These are phyloP conservation scores for Planiliza haematocheilus DNA, from an alignment of 2,113 vertebrate genomes.

Conservation along the genomic window DNA sequence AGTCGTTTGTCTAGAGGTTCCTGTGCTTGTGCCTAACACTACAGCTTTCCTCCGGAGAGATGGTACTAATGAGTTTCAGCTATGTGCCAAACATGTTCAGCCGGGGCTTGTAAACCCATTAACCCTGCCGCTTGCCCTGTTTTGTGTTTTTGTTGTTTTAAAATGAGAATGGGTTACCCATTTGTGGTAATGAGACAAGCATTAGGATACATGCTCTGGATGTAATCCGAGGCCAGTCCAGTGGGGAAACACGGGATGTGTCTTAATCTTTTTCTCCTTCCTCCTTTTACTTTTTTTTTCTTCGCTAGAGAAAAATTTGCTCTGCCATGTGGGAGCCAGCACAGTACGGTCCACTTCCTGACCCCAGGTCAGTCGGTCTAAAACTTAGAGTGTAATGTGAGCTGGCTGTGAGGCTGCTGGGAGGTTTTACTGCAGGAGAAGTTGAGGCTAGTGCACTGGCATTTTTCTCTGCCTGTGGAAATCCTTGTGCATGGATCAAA, in stretches of 20 bases:
- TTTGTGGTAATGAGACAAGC: background rate
- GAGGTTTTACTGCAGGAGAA: conserved; percentile 3
- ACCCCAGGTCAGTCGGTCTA: conserved; percentile 40
- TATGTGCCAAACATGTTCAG: conserved; percentile 48
- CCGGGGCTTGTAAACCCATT: conserved; percentile 43
- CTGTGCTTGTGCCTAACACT: background rate
- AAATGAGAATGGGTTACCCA: background rate
- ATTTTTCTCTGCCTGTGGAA: conserved; percentile 23
- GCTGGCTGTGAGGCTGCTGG: conserved; percentile 26
- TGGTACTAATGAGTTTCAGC: conserved; percentile 27
- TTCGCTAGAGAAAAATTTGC: conserved; percentile 15
- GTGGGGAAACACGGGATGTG: background rate
- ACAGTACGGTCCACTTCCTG: conserved; percentile 28
- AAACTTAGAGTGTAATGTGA: conserved; percentile 39
- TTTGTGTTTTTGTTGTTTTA: conserved; percentile 2
- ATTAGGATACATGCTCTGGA: conserved; percentile 15
- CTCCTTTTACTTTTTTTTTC: background rate
- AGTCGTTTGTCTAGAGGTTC: background rate
- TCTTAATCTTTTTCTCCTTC: conserved; percentile 2
- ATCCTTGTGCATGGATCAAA: conserved; percentile 13
- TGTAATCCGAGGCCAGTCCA: conserved; percentile 2
- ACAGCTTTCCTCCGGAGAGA: conserved; percentile 10
- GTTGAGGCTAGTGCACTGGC: background rate
- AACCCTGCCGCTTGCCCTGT: conserved; percentile 18
- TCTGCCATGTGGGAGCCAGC: conserved; percentile 15